Percentiles rank a stretch among this genome's conserved stretches.
phyloP scores from a whole-genome alignment of 2,113 vertebrate genomes.

The Suncus etruscus region DNA sequence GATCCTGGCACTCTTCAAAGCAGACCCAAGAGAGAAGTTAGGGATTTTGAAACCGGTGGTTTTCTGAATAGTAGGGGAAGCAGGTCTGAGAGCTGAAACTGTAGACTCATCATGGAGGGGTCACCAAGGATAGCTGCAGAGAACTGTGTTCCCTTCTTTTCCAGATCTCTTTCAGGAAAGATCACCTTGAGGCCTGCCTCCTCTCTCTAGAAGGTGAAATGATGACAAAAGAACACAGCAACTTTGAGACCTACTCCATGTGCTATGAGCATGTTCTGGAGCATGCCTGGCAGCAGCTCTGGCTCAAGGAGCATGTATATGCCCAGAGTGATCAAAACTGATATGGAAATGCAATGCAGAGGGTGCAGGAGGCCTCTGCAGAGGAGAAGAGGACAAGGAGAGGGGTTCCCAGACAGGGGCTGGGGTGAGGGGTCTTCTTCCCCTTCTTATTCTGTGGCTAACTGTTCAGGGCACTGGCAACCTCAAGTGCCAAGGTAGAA shows the following conservation, averaged over 20 bases:
- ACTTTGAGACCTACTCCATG: conserved; percentile 87
- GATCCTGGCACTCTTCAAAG: background rate
- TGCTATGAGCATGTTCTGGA: conserved; percentile 88
- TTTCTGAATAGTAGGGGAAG: background rate
- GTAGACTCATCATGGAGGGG: background rate
- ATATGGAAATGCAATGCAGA: background rate
- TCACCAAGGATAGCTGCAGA: background rate
- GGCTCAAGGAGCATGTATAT: conserved; percentile 85
- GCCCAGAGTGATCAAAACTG: background rate
- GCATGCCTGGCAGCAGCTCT: conserved; percentile 83
- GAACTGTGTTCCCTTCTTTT: conserved; percentile 29
- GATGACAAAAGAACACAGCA: conserved; percentile 86
- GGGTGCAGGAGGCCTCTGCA: background rate
- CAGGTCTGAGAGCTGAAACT: background rate
- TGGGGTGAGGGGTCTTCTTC: background rate
- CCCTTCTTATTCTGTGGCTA: background rate
- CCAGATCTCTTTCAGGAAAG: conserved; percentile 85
- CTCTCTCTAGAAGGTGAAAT: conserved; percentile 84
- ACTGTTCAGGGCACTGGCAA: background rate
- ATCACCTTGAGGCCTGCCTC: conserved; percentile 86
- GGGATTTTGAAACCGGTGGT: accelerated
- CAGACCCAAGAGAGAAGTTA: background rate
- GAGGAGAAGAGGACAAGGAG: background rate
- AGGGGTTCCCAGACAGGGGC: background rate
- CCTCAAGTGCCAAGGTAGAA: background rate